Evolutionary conservation across 2,113 vertebrate species (phyloP).

Genomic region (Elephantulus edwardii): DNA sequence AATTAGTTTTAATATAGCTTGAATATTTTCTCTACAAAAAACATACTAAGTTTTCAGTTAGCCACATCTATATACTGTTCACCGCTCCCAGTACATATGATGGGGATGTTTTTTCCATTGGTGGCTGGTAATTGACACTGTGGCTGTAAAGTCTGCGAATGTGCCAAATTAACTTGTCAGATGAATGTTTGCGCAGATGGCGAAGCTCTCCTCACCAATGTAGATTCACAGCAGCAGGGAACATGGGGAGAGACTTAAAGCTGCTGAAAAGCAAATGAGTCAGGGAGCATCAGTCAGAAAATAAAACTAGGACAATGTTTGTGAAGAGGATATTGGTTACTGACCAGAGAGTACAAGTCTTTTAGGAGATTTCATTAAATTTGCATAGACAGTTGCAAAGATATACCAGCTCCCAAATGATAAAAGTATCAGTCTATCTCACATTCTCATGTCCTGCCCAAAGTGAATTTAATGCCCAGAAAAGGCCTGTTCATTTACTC

Average conservation of each 20-base stretch:
- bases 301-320: conserved; percentile 22
- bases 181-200: conserved; percentile 66
- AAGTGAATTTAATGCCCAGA: background rate
- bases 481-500: background rate
- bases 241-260: conserved; percentile 38
- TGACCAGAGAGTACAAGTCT: background rate
- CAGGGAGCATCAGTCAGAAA: conserved; percentile 50
- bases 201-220: conserved; percentile 25
- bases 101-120: conserved; percentile 31
- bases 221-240: conserved; percentile 37
- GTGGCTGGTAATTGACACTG: conserved; percentile 58
- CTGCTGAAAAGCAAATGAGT: conserved; percentile 44
- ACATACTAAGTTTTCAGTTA: background rate
- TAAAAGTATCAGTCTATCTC: background rate
- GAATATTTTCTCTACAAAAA: background rate
- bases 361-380: conserved; percentile 43
- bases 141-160: conserved; percentile 53
- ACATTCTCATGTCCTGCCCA: background rate
- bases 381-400: conserved; percentile 56
- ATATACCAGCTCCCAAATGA: conserved; percentile 12
- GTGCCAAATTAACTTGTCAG: conserved; percentile 75
- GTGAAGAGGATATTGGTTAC: conserved; percentile 38
- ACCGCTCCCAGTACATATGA: background rate
- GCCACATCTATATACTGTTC: background rate
- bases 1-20: background rate